Base-by-base conservation (phyloP, 37 sponge, comb jelly and placozoan species). In the Oscarella lobularis region DNA sequence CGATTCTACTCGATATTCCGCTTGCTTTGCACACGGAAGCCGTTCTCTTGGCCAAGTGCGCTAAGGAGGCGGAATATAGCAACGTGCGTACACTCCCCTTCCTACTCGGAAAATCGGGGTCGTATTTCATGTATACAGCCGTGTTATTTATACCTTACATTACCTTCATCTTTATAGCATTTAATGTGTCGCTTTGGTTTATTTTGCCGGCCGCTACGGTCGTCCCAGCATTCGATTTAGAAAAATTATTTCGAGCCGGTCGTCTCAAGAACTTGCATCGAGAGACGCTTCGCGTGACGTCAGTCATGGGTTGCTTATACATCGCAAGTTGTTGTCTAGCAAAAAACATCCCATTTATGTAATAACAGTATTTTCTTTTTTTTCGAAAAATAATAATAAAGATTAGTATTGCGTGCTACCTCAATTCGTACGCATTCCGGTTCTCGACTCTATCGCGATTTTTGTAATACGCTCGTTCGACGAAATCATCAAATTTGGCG, bases 11-110 rank as follows among this genome's bases (percentile, higher is more conserved):
- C 29, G 89, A 87, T 9, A 33, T 89, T 1, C 93, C 93, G 0
- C 72, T 92, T 9, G 86, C 89, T 6, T 71, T 92, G 29, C 81
- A 78, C 76, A 83, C 84, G 6, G 93, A 92, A 66, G 93, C 93
- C 34, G 82, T 89, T 29, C 65, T 92, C 14, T 89, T 88, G 41
- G 79, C 84, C 83, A 92, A 92, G 38, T 81, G 88, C 54, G 39
- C 88, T 33, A 39, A 89, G 32, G 87, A 92, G 34, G 66, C 79
- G 32, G 84, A 76, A 6, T 36, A 68, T 55, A 82, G 88, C 75
- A 76, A 67, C 36, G 68, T 88, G 0, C 67, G 83, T 14, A 85
- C 93, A 2, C 73, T 92, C 32, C 88, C 90, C 3, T 67, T 83
- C 1, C 66, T 92, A 9, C 81, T 88, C 3, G 90, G 90, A 0